Evolutionary conservation across 2,888 invertebrate genomes (phyloP).

Genomic region (Hymenopus coronatus): DNA sequence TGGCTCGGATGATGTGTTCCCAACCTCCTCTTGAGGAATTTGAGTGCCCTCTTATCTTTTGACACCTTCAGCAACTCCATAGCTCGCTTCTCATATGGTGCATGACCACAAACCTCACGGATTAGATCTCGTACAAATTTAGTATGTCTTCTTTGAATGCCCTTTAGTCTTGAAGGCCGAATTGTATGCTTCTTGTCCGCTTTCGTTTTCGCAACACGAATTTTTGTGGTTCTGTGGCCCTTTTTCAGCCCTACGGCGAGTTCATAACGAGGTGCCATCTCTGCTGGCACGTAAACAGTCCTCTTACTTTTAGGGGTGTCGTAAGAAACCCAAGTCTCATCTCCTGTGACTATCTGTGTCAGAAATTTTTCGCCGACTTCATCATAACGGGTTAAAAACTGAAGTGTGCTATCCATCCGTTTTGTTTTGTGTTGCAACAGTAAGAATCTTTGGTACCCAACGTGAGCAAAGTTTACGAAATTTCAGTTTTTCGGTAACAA

Average conservation of each 20-base stretch:
- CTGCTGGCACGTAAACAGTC: no score
- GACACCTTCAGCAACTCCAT: conserved; percentile 99
- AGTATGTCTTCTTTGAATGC: conserved; percentile 87
- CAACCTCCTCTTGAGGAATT: conserved; percentile 93
- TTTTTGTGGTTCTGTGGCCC: conserved; percentile 93
- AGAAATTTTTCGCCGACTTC: no score
- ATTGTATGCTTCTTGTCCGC: conserved; percentile 70
- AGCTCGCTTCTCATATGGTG: conserved; percentile 96
- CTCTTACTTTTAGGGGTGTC: no score
- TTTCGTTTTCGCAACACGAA: conserved; percentile 69
- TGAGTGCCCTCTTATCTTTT: conserved; percentile 96
- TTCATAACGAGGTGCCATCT: conserved; percentile 60
- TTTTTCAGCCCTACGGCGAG: conserved; percentile 90
- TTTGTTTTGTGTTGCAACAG: no score
- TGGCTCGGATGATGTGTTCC: conserved; percentile 98
- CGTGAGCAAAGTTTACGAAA: no score
- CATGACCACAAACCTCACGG: conserved; percentile 96
- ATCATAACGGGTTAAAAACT: no score
- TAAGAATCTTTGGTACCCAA: no score
- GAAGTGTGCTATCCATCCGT: no score
- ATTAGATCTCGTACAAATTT: conserved; percentile 96
- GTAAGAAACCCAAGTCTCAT: no score
- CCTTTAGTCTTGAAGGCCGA: conserved; percentile 85
- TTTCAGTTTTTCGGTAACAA: no score
- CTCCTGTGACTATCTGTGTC: no score